phyloP scores from a whole-genome alignment of 2,113 vertebrate genomes.

The Microcebus jonahi region DNA sequence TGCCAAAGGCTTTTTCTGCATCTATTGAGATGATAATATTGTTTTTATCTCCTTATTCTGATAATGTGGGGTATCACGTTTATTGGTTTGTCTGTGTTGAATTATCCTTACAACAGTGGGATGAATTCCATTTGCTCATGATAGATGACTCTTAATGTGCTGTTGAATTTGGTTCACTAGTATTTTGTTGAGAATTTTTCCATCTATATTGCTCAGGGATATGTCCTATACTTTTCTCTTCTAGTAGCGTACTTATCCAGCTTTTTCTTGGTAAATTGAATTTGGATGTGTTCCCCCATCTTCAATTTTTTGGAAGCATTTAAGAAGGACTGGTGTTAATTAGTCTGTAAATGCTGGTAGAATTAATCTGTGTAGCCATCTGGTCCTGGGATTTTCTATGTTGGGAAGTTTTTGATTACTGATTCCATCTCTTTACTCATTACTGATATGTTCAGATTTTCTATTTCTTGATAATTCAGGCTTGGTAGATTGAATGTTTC shows the following conservation, averaged over 20 bases:
- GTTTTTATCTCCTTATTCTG: not conserved
- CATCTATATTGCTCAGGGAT: not conserved
- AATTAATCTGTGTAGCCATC: not conserved
- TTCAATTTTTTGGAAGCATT: not conserved
- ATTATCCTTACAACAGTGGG: not conserved
- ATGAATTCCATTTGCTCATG: not conserved
- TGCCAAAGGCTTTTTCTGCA: not conserved
- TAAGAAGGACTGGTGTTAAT: not conserved
- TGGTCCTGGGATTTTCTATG: not conserved
- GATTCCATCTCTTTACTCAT: not conserved
- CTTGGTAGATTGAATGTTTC: not conserved
- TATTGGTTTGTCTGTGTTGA: not conserved
- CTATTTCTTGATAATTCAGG: not conserved
- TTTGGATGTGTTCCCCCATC: not conserved
- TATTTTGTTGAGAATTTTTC: not conserved
- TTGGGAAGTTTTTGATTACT: not conserved
- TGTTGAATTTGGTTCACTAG: not conserved
- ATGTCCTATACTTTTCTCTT: not conserved
- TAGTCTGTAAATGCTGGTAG: not conserved
- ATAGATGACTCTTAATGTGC: not conserved
- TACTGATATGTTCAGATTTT: not conserved
- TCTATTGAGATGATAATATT: not conserved
- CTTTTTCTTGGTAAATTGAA: not conserved
- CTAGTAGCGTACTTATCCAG: not conserved
- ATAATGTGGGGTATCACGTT: not conserved